Evolutionary conservation across 2,797 vertebrate species (phyloP), one percentile per base, ranked within the genome.

Genomic region (Lepus townsendii): DNA sequence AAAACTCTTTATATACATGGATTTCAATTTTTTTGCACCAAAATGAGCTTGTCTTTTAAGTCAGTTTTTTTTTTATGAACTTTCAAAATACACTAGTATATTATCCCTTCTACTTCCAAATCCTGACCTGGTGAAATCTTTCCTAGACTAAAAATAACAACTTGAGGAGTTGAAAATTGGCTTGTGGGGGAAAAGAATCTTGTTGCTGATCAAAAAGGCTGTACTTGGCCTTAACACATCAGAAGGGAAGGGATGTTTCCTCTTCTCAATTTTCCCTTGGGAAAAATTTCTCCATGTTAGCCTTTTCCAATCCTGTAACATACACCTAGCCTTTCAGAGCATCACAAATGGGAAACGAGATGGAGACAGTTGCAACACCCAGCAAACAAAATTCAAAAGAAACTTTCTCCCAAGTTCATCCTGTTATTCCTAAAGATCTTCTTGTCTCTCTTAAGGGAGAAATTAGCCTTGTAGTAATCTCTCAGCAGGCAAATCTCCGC

Each of bases 391-490:
- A 68, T 60, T 12, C 3, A 30, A 82, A 63, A 35, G 1, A 42
- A 84, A 26, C 4, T 24, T 2, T 13, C 6, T 73, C 3, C 32
- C 38, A 11, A 27, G 2, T 47, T 47, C 16, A 19, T 42, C n/a
- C 32, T 27, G 7, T 3, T 27, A 19, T 7, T 13, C 5, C 12
- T 6, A 0, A 30, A 0, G 52, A 22, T 30, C 26, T 2, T 20
- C 9, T 42, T 83, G 47, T 11, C 20, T 76, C 79, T 65, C 17
- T 68, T 32, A 77, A 47, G 17, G 1, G 12, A 11, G 5, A 26
- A 17, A 7, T 50, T 42, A 35, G 7, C 73, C 35, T 5, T 66
- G n/a, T 1, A 42, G 35, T 30, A 42, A 75, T 5, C 52, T 1
- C 42, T 62, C 27, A 47, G n/a, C 17, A 60, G 22, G 32, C 12